Evolutionary conservation across 2,113 vertebrate genomes (phyloP).

Genomic region (Muscicapa adusta): DNA sequence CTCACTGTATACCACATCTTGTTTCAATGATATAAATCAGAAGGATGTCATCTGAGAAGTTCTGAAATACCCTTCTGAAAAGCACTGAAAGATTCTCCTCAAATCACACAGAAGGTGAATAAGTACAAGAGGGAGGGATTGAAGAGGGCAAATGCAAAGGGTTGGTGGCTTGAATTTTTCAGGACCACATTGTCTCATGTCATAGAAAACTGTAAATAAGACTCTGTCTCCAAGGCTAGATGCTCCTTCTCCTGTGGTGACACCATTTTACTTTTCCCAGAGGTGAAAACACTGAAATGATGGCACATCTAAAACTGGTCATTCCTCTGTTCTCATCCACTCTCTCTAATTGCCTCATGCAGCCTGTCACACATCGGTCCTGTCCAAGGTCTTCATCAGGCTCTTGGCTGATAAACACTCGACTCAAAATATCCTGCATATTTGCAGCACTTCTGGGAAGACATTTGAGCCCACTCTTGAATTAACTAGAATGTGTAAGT

Average conservation of each 20-base stretch:
- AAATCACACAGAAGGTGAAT: neutral
- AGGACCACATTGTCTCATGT: neutral
- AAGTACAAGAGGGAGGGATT: neutral
- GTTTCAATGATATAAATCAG: neutral
- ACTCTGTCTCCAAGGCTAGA: neutral
- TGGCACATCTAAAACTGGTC: neutral
- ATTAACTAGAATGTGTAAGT: neutral
- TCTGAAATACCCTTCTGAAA: neutral
- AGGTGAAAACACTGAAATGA: neutral
- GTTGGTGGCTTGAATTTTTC: neutral
- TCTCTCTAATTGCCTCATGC: neutral
- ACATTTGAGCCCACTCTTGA: neutral
- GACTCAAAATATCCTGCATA: neutral
- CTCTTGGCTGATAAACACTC: neutral
- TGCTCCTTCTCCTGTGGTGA: neutral
- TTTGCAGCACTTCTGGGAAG: neutral
- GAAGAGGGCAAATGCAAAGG: neutral
- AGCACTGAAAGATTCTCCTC: neutral
- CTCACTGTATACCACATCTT: neutral
- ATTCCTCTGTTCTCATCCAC: neutral
- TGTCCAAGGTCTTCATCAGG: neutral
- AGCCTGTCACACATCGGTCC: rapidly evolving
- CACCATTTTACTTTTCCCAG: neutral
- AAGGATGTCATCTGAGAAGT: neutral
- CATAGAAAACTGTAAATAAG: neutral